These are phyloP conservation scores for Camponotus fellah DNA, from an alignment of 2,888 invertebrate species.

Conservation along the genomic window DNA sequence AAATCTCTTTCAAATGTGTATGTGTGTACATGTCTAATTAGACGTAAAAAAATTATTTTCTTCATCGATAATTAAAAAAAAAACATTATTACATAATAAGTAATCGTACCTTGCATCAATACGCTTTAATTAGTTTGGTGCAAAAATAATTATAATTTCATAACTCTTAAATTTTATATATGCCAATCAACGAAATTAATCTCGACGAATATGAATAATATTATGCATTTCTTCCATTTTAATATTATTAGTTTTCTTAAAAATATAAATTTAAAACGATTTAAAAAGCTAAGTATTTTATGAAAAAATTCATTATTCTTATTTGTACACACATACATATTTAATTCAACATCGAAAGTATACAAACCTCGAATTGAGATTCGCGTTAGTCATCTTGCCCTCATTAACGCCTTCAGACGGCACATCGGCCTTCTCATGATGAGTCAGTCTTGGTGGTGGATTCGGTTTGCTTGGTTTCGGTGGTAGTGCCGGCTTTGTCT, in stretches of 20 bases:
- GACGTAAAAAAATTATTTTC: background rate
- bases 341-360: background rate
- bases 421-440: conserved; percentile 81
- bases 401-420: conserved; percentile 71
- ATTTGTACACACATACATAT: background rate
- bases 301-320: background rate
- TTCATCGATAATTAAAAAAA: background rate
- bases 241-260: background rate
- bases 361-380: conserved; percentile 77
- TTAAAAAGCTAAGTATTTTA: background rate
- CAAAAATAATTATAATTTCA: background rate
- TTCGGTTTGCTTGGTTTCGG: conserved; percentile 90
- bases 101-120: background rate
- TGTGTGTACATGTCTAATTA: background rate
- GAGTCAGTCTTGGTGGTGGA: conserved; percentile 84
- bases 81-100: background rate
- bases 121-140: background rate
- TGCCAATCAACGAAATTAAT: background rate
- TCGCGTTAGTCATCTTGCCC: conserved; percentile 72
- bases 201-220: background rate
- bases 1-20: background rate
- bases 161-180: background rate
- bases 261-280: background rate
- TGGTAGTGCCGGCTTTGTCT: conserved; percentile 92
- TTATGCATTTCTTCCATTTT: background rate